Evolutionary conservation across 1,140 invertebrate species (phyloP), one percentile per base, ranked within the genome.

Genomic region (Atta cephalotes): DNA sequence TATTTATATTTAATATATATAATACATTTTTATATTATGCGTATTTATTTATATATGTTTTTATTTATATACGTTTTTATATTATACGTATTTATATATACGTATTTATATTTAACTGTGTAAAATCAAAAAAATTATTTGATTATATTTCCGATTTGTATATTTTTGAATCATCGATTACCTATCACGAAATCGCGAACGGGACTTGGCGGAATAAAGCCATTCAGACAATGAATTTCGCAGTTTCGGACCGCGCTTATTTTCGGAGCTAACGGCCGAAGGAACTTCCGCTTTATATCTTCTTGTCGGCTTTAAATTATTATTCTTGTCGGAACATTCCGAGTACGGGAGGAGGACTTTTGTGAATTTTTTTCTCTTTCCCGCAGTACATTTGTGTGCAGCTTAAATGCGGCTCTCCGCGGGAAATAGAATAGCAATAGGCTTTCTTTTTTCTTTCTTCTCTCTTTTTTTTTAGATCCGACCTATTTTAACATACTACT

Each of bases 251-350:
- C 25, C 68, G 53, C 25, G 14, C 10, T 72, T 72, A 60, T 82
- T 82, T 74, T 62, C 25, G 35, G 6, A n/a, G 28, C 14, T 68
- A 80, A 80, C 62, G 28, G 45, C 18, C 39, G 53, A 31, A 60
- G 25, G 39, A 74, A 82, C 53, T 82, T 82, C 68, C 68, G 56
- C 68, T 72, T 82, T 82, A 82, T 82, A 82, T 82, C 68, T 72
- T 7, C 25, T 82, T 74, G 68, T 74, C 56, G 56, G 35, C 53
- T 74, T 82, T 74, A 74, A 82, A 82, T 74, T 82, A 82, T 82
- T 82, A 82, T 82, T 82, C 39, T 62, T 49, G 21, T 35, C 31
- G 79, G 35, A 49, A 5, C 65, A 68, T 5, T 12, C 2, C 5
- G 49, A 14, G n/a, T 4, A 14, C 18, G 25, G 21, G 53, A n/a